Base-by-base conservation (phyloP, 2,888 invertebrate genomes). In the Parasteatoda lunata region DNA sequence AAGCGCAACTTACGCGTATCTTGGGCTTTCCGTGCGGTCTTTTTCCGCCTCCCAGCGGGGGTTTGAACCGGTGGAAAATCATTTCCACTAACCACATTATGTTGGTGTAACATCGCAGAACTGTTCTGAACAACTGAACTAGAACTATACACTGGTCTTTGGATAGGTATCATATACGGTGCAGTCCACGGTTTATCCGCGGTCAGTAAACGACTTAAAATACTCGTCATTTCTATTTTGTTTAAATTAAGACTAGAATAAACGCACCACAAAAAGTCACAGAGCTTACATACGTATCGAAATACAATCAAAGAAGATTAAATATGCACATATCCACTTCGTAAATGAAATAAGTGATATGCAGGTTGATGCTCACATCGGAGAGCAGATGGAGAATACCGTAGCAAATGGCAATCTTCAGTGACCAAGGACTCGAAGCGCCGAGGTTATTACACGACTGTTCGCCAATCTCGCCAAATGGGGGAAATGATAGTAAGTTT, bases 161-260 rank as follows among this genome's bases (percentile, higher is more conserved):
- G 84, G 5, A 52, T 54, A 49, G 76, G 47, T 4, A 81, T 49
- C 45, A 45, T 45, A 48, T 88, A 88, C n/a, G 77, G 88, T 2
- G 75, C 76, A 9, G 83, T 71, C 83, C 83, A 88, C 48, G 88
- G 88, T 45, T 88, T 88, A 59, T 88, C 88, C 4, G 85, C 76
- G 47, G 88, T 88, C 73, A 89, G 64, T 15, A 89, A 71, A 47
- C 89, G 77, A 49, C 89, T 88, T 65, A 89, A 70, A 65, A 89
- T 89, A 76, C 87, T 88, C 51, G 89, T 84, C 89, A 89, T 89
- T 30, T 69, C 69, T 77, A 70, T 48, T 13, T n/a, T 47, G 48
- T 11, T 69, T 69, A 47, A 47, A 47, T 69, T 47, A 5, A 71
- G 5, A 51, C 71, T 3, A 13, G 30, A 30, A 30, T 30, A 30